Evolutionary conservation across 2,888 invertebrate species (phyloP).

Genomic region (Acanthosepion esculentum): DNA sequence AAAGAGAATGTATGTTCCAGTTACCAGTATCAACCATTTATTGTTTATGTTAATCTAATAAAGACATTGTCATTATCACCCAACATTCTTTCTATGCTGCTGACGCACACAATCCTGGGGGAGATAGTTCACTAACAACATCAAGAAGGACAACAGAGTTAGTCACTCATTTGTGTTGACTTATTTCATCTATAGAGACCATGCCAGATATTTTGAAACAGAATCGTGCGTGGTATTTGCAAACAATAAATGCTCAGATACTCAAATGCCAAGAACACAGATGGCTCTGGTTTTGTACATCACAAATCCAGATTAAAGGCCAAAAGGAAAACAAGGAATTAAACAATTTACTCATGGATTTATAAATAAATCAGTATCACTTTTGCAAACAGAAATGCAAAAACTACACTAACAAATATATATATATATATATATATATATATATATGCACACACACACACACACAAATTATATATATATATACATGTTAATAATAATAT

Average conservation of each 20-base stretch:
- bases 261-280: neutral
- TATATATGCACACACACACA: too few relatives aligned
- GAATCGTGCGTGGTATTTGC: neutral
- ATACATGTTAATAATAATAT: too few relatives aligned
- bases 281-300: too few relatives aligned
- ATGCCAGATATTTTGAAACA: neutral
- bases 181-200: neutral
- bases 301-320: too few relatives aligned
- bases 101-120: neutral
- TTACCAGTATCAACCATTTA: neutral
- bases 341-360: too few relatives aligned
- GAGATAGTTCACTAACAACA: neutral
- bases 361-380: too few relatives aligned
- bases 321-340: too few relatives aligned
- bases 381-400: too few relatives aligned
- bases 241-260: neutral
- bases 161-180: conserved; percentile 1
- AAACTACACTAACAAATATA: too few relatives aligned
- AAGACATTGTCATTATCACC: conserved; percentile 21
- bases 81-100: neutral
- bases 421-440: too few relatives aligned
- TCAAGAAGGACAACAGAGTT: neutral
- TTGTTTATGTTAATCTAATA: conserved; percentile 13
- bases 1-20: neutral
- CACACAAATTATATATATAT: too few relatives aligned